Conservation (phyloP, 35 echinoderm and acorn worm genomes). For the Apostichopus japonicus region DNA sequence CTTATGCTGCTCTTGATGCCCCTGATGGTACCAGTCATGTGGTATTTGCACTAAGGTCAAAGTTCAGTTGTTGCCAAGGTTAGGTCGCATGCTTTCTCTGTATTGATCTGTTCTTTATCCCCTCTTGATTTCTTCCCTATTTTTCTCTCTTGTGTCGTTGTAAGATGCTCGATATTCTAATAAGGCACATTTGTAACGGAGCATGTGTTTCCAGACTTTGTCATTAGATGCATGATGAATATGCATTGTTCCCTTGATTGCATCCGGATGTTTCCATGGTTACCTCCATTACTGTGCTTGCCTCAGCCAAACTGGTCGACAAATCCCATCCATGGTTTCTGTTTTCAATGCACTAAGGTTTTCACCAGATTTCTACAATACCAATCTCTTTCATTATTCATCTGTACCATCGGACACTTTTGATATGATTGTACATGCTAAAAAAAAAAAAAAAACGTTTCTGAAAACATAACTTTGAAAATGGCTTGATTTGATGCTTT, state of each 20-base stretch:
- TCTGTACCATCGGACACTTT: background rate
- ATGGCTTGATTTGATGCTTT: too few species aligned
- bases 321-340: background rate
- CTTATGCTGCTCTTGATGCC: too few species aligned
- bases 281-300: slow-evolving; percentile 34
- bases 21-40: too few species aligned
- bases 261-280: background rate
- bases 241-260: background rate
- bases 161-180: background rate
- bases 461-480: too few species aligned
- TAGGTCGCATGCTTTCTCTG: too few species aligned
- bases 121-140: background rate
- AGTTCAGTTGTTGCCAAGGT: too few species aligned
- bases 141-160: background rate
- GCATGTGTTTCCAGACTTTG: background rate
- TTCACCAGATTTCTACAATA: background rate
- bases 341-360: background rate
- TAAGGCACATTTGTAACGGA: background rate
- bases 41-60: too few species aligned
- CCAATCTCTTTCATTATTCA: background rate
- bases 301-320: slow-evolving; percentile 24
- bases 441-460: too few species aligned
- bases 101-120: too few species aligned
- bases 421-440: background rate
- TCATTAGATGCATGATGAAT: background rate